A percentile compares a stretch with the other conserved stretches of the same genome.
These are phyloP conservation scores for Lingula anatina DNA, from an alignment of 2,888 invertebrate species.

Conservation along the genomic window DNA sequence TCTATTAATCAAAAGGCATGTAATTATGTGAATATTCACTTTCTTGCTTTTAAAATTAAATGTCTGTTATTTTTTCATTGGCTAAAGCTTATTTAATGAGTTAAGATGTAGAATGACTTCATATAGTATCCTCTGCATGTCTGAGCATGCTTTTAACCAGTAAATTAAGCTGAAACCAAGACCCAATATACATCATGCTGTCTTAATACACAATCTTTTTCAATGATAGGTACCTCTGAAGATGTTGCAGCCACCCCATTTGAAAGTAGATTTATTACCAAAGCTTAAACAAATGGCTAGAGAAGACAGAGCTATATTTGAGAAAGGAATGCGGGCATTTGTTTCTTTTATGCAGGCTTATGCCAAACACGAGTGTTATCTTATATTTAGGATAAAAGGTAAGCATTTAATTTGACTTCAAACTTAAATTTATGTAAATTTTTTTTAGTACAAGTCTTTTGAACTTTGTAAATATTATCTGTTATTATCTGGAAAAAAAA, in stretches of 20 bases:
- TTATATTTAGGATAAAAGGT: constrained; percentile 78
- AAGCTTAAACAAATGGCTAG: constrained; percentile 64
- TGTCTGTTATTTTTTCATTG: neutral
- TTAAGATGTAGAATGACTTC: too few species aligned
- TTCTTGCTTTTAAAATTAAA: neutral
- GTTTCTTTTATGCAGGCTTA: constrained; percentile 93
- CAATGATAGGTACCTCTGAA: neutral
- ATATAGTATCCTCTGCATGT: too few species aligned
- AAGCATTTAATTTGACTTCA: constrained; percentile 10
- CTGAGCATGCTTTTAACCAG: too few species aligned
- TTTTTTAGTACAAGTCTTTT: too few species aligned
- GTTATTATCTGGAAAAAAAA: too few species aligned
- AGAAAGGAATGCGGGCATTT: constrained; percentile 86
- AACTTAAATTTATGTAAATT: too few species aligned
- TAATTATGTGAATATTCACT: constrained; percentile 1
- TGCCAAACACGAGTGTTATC: constrained; percentile 89
- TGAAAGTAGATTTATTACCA: constrained; percentile 28
- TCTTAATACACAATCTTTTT: too few species aligned
- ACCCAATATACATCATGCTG: too few species aligned
- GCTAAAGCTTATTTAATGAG: neutral
- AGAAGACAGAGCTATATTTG: constrained; percentile 72
- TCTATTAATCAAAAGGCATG: constrained; percentile 80
- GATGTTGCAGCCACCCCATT: neutral
- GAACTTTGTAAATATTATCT: too few species aligned
- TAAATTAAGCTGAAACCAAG: too few species aligned